Conservation (phyloP, 2,113 vertebrate genomes). For the Microcebus lehilahytsara region DNA sequence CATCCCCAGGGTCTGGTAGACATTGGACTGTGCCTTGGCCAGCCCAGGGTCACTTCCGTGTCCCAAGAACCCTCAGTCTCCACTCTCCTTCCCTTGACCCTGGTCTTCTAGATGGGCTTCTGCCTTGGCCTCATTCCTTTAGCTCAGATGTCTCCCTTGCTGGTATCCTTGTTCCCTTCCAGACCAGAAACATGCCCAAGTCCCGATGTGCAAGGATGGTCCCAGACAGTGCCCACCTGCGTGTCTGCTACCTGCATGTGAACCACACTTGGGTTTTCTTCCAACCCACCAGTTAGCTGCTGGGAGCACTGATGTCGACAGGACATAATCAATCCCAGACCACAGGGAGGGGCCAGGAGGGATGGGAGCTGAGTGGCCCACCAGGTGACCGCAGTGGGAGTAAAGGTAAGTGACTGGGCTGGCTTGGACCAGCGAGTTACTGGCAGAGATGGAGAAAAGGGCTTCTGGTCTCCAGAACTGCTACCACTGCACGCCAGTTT, state of each 20-base stretch:
- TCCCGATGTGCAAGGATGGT: not conserved
- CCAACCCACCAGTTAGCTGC: not conserved
- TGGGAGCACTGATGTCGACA: too few species aligned
- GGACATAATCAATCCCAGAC: rapidly evolving
- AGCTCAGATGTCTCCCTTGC: rapidly evolving
- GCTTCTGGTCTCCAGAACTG: rapidly evolving
- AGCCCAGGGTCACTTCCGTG: not conserved
- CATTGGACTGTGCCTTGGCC: not conserved
- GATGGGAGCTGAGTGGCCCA: not conserved
- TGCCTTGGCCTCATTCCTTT: not conserved
- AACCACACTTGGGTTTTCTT: not conserved
- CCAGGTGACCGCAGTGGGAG: not conserved
- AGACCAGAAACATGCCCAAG: rapidly evolving
- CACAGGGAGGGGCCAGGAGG: rapidly evolving
- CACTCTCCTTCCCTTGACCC: not conserved
- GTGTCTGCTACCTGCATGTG: not conserved
- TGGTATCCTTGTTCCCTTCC: not conserved
- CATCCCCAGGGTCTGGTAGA: not conserved
- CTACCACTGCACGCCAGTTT: rapidly evolving
- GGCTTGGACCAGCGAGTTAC: not conserved
- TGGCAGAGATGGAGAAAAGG: not conserved
- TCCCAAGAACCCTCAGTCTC: not conserved
- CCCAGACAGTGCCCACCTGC: not conserved
- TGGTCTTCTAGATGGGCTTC: not conserved
- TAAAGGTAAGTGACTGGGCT: rapidly evolving